These are phyloP conservation scores for Meiosimyza decipiens DNA, from an alignment of 2,888 invertebrate species.

Conservation along the genomic window DNA sequence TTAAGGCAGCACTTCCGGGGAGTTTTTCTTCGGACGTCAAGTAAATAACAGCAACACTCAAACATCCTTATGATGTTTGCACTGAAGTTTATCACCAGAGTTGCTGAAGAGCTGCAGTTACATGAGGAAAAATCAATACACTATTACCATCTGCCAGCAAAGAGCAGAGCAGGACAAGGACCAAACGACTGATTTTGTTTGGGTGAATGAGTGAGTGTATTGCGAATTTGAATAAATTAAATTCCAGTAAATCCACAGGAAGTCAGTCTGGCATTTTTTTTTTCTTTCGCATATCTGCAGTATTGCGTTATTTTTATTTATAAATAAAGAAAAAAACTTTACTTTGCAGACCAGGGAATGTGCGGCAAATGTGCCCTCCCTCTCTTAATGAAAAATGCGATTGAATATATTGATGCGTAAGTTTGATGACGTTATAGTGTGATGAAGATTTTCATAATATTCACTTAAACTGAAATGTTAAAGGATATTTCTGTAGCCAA, in stretches of 20 bases:
- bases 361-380: too few relatives aligned
- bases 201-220: slow-evolving; percentile 40
- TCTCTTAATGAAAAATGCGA: too few relatives aligned
- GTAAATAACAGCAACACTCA: background rate
- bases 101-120: background rate
- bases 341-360: background rate
- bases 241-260: slow-evolving; percentile 66
- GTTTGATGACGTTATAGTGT: too few relatives aligned
- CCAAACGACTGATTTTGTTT: background rate
- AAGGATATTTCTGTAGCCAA: too few relatives aligned
- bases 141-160: slow-evolving; percentile 21
- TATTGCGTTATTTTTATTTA: slow-evolving; percentile 25
- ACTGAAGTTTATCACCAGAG: background rate
- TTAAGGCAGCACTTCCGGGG: slow-evolving; percentile 3
- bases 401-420: too few relatives aligned
- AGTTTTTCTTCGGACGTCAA: background rate
- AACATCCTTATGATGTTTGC: background rate
- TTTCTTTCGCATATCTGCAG: slow-evolving; percentile 24
- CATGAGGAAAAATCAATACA: slow-evolving; percentile 27
- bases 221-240: slow-evolving; percentile 64
- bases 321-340: background rate
- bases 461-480: too few relatives aligned
- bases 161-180: background rate
- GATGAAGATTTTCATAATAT: too few relatives aligned
- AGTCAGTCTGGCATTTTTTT: slow-evolving; percentile 60